Base-by-base conservation (phyloP, 1,140 invertebrate species). In the Trachymyrmex cornetzi region DNA sequence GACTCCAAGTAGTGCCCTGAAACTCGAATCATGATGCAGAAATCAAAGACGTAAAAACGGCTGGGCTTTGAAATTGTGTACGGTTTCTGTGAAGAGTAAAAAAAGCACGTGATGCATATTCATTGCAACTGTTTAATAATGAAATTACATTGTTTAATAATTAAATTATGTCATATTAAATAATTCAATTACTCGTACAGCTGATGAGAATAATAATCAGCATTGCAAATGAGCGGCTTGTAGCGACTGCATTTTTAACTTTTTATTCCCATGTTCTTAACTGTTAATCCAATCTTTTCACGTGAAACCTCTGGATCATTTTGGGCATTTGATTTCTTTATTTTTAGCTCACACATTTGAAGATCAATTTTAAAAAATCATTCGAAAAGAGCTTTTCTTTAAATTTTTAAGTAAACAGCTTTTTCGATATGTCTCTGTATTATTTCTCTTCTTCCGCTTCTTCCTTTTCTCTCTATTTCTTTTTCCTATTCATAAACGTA, bases 401-500 rank as follows among this genome's bases (percentile, higher is more conserved):
- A 16, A 22, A 69, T 34, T 16, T 22, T 14, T 12, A 27, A 50
- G 30, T 38, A 64, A 81, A 24, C 38, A 44, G 53, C 9, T 81
- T 44, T 19, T 50, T 11, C 22, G 2, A 24, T 63, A 24, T 63
- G 69, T 74, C 55, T 84, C 69, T 48, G 69, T 71, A 84, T 14
- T 34, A 71, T 59, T 66, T 50, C 61, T 53, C n/a, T 34, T 11
- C 24, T 64, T 4, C 1, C 11, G 1, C 27, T 55, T 11, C 19
- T 19, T 53, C n/a, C 14, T 4, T 3, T 9, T 44, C 19, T 34
- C 12, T 48, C 19, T 53, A 14, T 57, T 38, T 38, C 14, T 69
- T 53, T 57, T 64, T 72, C 14, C 22, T 44, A 71, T 80, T 85
- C 27, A 77, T 34, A 82, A 55, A 86, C 53, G 77, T 86, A 66